Conservation (phyloP, 1,140 invertebrate genomes). For the Campoletis sonorensis region DNA sequence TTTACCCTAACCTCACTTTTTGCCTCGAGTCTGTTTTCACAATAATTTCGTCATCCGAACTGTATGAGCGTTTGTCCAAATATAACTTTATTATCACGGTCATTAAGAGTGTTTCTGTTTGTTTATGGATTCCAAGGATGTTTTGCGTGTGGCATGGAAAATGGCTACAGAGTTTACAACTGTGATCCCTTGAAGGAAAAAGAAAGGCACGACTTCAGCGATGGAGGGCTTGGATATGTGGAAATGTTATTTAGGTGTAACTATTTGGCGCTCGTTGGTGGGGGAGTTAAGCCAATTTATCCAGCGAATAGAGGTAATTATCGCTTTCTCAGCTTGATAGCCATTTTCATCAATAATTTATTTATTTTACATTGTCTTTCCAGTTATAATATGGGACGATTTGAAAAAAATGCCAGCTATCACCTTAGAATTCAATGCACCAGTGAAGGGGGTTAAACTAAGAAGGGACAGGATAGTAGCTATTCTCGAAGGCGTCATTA, state of each 20-base stretch:
- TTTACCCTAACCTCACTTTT: no score
- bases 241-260: slow-evolving; percentile 99
- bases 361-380: slow-evolving; percentile 58
- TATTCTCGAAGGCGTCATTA: slow-evolving; percentile 95
- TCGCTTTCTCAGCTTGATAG: slow-evolving; percentile 14
- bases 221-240: slow-evolving; percentile 94
- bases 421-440: slow-evolving; percentile 94
- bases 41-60: no score
- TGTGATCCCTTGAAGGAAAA: slow-evolving; percentile 98
- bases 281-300: slow-evolving; percentile 93
- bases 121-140: slow-evolving; percentile 82
- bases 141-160: slow-evolving; percentile 98
- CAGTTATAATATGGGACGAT: slow-evolving; percentile 99
- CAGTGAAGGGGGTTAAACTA: slow-evolving; percentile 92
- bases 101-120: not conserved
- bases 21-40: no score
- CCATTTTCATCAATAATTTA: not conserved
- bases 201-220: slow-evolving; percentile 92
- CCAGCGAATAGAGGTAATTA: slow-evolving; percentile 90
- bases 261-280: slow-evolving; percentile 97
- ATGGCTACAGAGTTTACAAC: slow-evolving; percentile 98
- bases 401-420: slow-evolving; percentile 95
- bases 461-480: slow-evolving; percentile 97
- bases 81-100: no score
- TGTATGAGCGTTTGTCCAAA: no score